These are phyloP conservation scores for Trachelus tabidus DNA, from an alignment of 2,888 invertebrate species.

Conservation along the genomic window DNA sequence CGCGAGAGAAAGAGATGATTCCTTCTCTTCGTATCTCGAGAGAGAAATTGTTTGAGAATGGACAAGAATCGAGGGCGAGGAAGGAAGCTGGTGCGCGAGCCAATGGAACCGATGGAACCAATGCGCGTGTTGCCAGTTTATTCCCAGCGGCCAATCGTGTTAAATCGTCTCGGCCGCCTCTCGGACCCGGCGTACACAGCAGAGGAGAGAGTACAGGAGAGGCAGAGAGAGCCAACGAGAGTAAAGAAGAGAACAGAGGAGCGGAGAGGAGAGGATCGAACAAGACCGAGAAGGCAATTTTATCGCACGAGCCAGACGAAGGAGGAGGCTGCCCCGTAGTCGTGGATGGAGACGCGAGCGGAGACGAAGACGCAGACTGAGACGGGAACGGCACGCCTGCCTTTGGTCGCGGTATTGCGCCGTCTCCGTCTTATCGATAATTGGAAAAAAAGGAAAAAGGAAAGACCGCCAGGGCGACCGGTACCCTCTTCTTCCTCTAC, in stretches of 20 bases:
- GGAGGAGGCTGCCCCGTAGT: conserved; percentile 35
- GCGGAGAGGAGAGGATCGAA: conserved; percentile 14
- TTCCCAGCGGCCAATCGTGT: conserved; percentile 65
- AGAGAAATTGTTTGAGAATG: neutral
- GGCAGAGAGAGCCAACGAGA: conserved; percentile 3
- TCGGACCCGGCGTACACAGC: conserved; percentile 23
- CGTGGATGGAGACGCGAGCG: conserved; percentile 2
- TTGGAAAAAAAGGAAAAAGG: conserved; percentile 52
- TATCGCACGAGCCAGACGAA: conserved; percentile 16
- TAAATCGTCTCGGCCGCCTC: conserved; percentile 57
- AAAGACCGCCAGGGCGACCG: conserved; percentile 9
- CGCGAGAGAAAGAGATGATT: conserved; percentile 6
- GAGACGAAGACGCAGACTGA: conserved; percentile 5
- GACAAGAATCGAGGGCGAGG: neutral
- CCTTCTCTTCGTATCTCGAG: neutral
- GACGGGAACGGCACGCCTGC: conserved; percentile 13
- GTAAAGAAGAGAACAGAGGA: conserved; percentile 21
- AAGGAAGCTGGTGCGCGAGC: conserved; percentile 31
- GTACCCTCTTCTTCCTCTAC: conserved; percentile 24
- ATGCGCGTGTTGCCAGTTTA: conserved; percentile 63
- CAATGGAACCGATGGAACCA: conserved; percentile 65
- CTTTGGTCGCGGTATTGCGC: conserved; percentile 45
- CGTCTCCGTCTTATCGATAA: conserved; percentile 59
- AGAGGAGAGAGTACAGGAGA: conserved; percentile 11
- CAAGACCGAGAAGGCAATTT: conserved; percentile 26